Evolutionary conservation across 2,113 vertebrate genomes (phyloP).

Genomic region (Pterophyllum scalare): DNA sequence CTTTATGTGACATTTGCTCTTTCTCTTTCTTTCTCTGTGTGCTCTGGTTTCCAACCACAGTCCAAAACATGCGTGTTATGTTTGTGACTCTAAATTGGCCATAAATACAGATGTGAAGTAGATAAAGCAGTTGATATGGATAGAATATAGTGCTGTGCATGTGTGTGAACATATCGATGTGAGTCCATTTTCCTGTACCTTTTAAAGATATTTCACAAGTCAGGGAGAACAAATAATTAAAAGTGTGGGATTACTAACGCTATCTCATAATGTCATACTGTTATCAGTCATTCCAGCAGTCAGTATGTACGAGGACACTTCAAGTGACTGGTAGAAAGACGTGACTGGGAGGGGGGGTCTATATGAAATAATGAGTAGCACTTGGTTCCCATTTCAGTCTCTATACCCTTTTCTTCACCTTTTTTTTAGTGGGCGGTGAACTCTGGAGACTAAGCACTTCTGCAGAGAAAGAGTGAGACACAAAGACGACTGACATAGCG

Average conservation of each 20-base stretch:
- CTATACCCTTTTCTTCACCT: neutral
- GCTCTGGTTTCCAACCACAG: too few relatives aligned
- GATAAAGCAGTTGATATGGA: neutral
- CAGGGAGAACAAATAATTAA: slow-evolving; percentile 37
- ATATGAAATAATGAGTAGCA: neutral
- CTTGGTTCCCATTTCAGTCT: slow-evolving; percentile 15
- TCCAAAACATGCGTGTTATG: too few relatives aligned
- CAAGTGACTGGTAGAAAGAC: neutral
- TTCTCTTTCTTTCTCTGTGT: neutral
- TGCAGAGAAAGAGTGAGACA: slow-evolving; percentile 2
- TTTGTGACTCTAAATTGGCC: neutral
- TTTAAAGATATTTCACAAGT: slow-evolving; percentile 43
- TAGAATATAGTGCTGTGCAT: neutral
- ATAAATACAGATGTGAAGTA: neutral
- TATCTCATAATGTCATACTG: neutral
- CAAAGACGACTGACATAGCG: neutral
- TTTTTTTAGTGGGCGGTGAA: slow-evolving; percentile 5
- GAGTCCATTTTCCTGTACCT: slow-evolving; percentile 15
- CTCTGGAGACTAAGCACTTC: neutral
- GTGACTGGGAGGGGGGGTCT: neutral
- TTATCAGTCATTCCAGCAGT: slow-evolving; percentile 1
- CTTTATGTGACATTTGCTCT: neutral
- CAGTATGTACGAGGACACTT: neutral
- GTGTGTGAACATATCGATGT: neutral
- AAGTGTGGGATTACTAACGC: slow-evolving; percentile 31